Base-by-base conservation (phyloP, 2,113 vertebrate species). In the Raja brachyura region DNA sequence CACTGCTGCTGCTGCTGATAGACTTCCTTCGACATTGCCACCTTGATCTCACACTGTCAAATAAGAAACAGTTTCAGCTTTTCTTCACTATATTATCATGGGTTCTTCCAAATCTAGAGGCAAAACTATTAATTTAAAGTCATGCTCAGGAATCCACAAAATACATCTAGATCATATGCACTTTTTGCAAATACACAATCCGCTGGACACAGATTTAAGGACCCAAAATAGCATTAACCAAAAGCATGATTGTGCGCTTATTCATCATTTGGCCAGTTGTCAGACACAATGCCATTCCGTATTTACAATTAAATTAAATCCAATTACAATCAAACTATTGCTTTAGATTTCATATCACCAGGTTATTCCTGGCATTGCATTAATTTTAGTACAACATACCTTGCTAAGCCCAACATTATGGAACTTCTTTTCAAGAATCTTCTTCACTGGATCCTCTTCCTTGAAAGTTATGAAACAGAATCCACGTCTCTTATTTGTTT, bases 391-490 rank as follows among this genome's bases (percentile, higher is more conserved):
- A 48, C 39, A 48, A 94, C 95, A 79, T 97, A 99, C 99, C 97
- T 99, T 99, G 97, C 98, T 99, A 93, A 99, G 96, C 93, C 99
- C 99, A 94, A 99, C 98, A 92, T 99, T 99, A 95, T 99, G 99
- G 94, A 98, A 99, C 95, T 99, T 99, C 94, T 99, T 99, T 95
- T 99, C 98, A 98, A 99, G 99, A 94, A 99, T 99, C 94, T 96
- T 98, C 96, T 99, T 99, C 25, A 99, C 99, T 81, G 98, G 97
- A 18, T 99, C 99, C 94, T 99, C 98, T 88, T 99, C 98, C 95
- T 97, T 98, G 95, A 99, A 99, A 5, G 98, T 99, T 94, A 99
- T 98, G 96, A 99, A 99, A 95, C 99, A 99, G 96, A 99, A 99
- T 28, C 99, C 98, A 96, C 99, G 97, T 59, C 99, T 97, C 95